Evolutionary conservation across 2,888 invertebrate genomes (phyloP).

Genomic region (Aelia acuminata): DNA sequence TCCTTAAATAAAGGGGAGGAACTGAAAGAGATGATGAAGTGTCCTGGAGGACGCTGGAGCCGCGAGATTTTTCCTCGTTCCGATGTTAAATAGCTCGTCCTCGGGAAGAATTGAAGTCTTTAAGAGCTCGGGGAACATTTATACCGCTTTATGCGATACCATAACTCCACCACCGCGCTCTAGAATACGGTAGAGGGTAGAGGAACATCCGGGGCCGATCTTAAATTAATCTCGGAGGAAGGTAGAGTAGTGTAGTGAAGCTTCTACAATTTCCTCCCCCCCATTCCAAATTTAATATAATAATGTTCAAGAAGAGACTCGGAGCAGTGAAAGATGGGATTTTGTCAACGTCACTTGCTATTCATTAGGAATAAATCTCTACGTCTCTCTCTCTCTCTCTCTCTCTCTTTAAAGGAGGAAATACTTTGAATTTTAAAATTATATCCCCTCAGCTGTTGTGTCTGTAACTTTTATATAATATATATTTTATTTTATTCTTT

Average conservation of each 20-base stretch:
- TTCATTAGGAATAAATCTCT: constrained; percentile 28
- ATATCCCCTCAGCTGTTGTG: background rate
- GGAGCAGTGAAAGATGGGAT: background rate
- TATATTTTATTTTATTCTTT: background rate
- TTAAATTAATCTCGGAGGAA: background rate
- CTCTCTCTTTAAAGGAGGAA: too few relatives aligned
- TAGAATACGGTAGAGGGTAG: background rate
- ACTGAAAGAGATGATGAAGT: constrained; percentile 17
- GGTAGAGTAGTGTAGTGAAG: background rate
- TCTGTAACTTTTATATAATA: background rate
- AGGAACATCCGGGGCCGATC: background rate
- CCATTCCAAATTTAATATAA: background rate
- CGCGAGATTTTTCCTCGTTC: constrained; percentile 52
- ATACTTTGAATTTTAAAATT: constrained; percentile 10
- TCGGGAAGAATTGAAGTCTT: constrained; percentile 47
- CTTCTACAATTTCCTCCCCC: background rate
- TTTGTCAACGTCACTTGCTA: constrained; percentile 35
- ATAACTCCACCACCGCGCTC: background rate
- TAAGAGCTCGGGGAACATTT: constrained; percentile 1
- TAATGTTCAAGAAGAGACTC: background rate
- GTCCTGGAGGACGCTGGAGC: background rate
- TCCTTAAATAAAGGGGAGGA: background rate
- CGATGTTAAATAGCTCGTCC: constrained; percentile 3
- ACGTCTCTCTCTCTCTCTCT: background rate
- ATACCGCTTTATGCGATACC: constrained; percentile 47